Base-by-base conservation (phyloP, 1,140 invertebrate species). In the Lepidurus packardi region DNA sequence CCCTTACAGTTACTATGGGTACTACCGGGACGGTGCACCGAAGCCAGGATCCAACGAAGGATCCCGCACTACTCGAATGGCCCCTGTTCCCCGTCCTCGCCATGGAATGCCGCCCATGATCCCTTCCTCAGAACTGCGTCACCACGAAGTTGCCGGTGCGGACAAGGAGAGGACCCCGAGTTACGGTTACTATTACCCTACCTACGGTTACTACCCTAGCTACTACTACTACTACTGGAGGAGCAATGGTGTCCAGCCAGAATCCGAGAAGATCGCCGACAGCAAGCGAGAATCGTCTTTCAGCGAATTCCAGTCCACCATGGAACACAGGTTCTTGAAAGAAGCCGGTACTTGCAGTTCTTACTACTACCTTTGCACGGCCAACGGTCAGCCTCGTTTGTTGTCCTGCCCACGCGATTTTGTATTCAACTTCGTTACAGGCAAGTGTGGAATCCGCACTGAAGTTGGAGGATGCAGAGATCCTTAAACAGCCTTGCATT, bases 61-160 rank as follows among this genome's bases (percentile, higher is more conserved):
- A 6, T 79, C 79, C 77, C 81, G 81, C 9, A 79, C 79, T 41
- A 81, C 81, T 82, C 77, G 16, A 24, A 73, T 8, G 34, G 43
- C 21, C 73, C 16, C 34, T 78, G 34, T 2, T 34, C 34, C 34
- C 34, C 34, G 4, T 34, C 34, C 34, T 34, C 34, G 34, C 34
- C 34, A 34, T 34, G 34, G 34, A 34, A 34, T 34, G 3, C 34
- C 34, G 34, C 34, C 34, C 34, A 34, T 34, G 34, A 34, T 34
- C 34, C 34, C 34, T 34, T 34, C 34, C 34, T 34, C 34, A 4
- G 34, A 4, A 34, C 2, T 34, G 34, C 34, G 34, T 34, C 34
- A 34, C 34, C 34, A 34, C 34, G 34, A 4, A 2, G 34, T 4
- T 34, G 2, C 34, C 3, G 34, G 34, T 34, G 34, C 34, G 4